A percentile compares a stretch with the other conserved stretches of the same genome.
phyloP scores from a whole-genome alignment of 2,797 vertebrate genomes.

The Clamator glandarius region DNA sequence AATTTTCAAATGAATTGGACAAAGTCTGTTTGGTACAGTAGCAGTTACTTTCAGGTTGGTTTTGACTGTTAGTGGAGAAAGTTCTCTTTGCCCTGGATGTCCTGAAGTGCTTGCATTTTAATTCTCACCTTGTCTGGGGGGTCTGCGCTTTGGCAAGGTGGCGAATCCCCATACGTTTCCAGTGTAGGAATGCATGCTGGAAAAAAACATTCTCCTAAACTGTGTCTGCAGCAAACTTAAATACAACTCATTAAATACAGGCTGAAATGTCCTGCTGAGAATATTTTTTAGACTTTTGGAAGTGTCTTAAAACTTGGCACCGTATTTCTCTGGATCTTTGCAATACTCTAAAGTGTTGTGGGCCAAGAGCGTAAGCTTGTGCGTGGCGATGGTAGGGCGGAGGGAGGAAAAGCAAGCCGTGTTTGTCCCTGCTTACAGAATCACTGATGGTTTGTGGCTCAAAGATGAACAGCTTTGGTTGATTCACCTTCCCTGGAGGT shows the following conservation, averaged over 20 bases:
- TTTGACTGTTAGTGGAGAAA: not conserved
- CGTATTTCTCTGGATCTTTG: not conserved
- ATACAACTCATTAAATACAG: not conserved
- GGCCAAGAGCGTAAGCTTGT: not conserved
- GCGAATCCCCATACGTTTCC: not conserved
- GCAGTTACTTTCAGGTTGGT: not conserved
- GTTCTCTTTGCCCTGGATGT: not conserved
- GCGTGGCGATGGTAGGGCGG: not conserved
- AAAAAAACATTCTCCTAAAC: not conserved
- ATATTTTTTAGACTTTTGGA: not conserved
- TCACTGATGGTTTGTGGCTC: not conserved
- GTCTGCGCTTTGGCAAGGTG: rapidly evolving
- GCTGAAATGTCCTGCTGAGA: not conserved
- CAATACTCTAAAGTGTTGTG: not conserved
- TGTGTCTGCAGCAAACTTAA: not conserved
- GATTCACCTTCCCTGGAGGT: no score
- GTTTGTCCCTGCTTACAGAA: not conserved
- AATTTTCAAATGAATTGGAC: not conserved
- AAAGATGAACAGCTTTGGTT: not conserved
- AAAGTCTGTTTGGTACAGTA: not conserved
- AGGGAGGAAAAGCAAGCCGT: not conserved
- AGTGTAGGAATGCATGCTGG: not conserved
- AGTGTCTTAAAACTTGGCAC: not conserved
- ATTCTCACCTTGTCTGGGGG: not conserved
- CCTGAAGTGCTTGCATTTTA: not conserved